A percentile compares a stretch with the other conserved stretches of the same genome.
Evolutionary conservation across 2,888 invertebrate genomes (phyloP).

Genomic region (Marasmarcha lunaedactyla): DNA sequence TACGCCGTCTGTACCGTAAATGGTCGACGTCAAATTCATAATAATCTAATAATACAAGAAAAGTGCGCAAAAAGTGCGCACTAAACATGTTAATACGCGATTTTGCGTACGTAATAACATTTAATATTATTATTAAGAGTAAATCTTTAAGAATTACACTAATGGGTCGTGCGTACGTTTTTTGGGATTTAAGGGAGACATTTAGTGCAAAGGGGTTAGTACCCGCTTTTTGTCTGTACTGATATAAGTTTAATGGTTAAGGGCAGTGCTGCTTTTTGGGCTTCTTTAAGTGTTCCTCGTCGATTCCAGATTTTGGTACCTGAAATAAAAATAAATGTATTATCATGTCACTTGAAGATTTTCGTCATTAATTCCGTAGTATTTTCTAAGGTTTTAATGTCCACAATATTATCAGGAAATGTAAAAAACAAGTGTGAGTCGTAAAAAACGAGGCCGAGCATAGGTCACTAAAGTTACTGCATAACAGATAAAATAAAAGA

Average conservation of each 20-base stretch:
- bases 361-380: too few relatives aligned
- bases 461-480: too few relatives aligned
- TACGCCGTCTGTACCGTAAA: neutral
- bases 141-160: conserved; percentile 3
- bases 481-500: too few relatives aligned
- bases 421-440: too few relatives aligned
- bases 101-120: too few relatives aligned
- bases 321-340: conserved; percentile 14
- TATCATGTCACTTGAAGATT: neutral
- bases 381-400: too few relatives aligned
- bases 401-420: too few relatives aligned
- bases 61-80: conserved; percentile 8
- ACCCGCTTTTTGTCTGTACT: conserved; percentile 58
- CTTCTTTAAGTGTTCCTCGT: conserved; percentile 86
- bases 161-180: conserved; percentile 27
- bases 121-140: conserved; percentile 9
- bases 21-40: neutral
- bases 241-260: conserved; percentile 70
- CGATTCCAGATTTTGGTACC: conserved; percentile 67
- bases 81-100: too few relatives aligned
- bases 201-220: conserved; percentile 21
- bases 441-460: too few relatives aligned
- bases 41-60: neutral
- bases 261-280: conserved; percentile 80
- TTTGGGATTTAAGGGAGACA: conserved; percentile 13